Percentiles rank a stretch among this genome's conserved stretches.
These are phyloP conservation scores for Tachina grossa DNA, from an alignment of 2,888 invertebrate genomes.

Conservation along the genomic window DNA sequence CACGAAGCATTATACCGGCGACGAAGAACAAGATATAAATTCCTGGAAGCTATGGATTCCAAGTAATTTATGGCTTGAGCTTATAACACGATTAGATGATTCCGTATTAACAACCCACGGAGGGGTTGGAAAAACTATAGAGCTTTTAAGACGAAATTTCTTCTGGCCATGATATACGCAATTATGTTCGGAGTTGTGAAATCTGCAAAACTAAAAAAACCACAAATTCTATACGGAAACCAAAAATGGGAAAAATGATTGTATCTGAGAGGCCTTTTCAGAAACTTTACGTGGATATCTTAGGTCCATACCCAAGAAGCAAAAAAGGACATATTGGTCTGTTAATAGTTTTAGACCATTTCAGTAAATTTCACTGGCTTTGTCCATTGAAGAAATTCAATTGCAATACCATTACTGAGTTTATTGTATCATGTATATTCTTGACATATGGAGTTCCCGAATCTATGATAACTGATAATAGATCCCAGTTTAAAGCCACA, in stretches of 20 bases:
- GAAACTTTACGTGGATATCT: neutral
- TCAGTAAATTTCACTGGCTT: no score
- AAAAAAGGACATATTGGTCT: conserved; percentile 23
- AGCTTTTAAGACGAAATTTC: neutral
- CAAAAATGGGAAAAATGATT: neutral
- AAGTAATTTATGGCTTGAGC: neutral
- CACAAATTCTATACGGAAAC: neutral
- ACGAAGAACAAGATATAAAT: neutral
- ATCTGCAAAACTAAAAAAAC: conserved; percentile 2
- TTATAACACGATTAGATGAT: neutral
- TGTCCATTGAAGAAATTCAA: conserved; percentile 35
- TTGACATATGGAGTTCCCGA: conserved; percentile 69
- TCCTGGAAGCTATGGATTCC: conserved; percentile 18
- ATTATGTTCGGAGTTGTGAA: neutral
- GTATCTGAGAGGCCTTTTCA: neutral
- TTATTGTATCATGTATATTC: conserved; percentile 27
- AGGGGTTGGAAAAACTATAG: conserved; percentile 14
- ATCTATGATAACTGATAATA: conserved; percentile 74
- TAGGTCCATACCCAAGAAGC: conserved; percentile 47
- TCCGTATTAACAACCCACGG: neutral
- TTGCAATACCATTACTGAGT: neutral
- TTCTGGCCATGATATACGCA: conserved; percentile 4
- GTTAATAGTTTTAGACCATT: neutral
- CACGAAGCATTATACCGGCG: neutral
- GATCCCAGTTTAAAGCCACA: conserved; percentile 71